Base-by-base conservation (phyloP, 2,888 invertebrate species). In the Drosophila kuntzei region DNA sequence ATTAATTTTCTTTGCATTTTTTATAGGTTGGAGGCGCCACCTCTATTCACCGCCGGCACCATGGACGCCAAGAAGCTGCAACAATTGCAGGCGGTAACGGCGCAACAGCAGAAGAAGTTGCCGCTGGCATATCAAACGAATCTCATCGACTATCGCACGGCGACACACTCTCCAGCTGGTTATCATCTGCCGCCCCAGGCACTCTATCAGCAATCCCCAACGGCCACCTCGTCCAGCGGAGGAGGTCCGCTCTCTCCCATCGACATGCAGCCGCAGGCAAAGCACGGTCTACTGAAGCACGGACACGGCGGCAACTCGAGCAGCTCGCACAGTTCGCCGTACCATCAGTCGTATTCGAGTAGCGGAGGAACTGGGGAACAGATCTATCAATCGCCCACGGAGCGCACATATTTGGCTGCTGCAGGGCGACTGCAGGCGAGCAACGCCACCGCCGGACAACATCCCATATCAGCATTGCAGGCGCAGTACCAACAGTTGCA, bases 1-100 rank as follows among this genome's bases (percentile, higher is more conserved):
- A 37, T n/a, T 34, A 4, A 18, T 20, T 32, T 1, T 18, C 3
- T 34, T 41, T 37, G 8, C 5, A 22, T 9, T 27, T 27, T 22
- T 82, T 84, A 20, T 93, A 95, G 95, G 95, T 94, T 95, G 93
- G 95, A 95, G 91, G 95, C 95, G 90, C 95, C 95, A 80, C 94
- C 94, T 90, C 93, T 95, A 77, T 95, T 94, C 90, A 93, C 93
- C 91, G 93, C 93, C 85, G 94, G 93, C 89, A 93, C 93, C 91
- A 95, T 95, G 95, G 95, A 95, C 92, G 94, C 94, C 91, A 95
- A 95, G 91, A 94, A 94, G 92, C 94, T 94, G 77, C 92, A 92
- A 63, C 92, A 92, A 61, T 60, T 92, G 78, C 92, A 92, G 81
- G 91, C 92, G 69, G 90, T 90, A 55, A 89, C 90, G 34, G 90